phyloP scores from a whole-genome alignment of 2,888 invertebrate species.

The Prosapia bicincta region DNA sequence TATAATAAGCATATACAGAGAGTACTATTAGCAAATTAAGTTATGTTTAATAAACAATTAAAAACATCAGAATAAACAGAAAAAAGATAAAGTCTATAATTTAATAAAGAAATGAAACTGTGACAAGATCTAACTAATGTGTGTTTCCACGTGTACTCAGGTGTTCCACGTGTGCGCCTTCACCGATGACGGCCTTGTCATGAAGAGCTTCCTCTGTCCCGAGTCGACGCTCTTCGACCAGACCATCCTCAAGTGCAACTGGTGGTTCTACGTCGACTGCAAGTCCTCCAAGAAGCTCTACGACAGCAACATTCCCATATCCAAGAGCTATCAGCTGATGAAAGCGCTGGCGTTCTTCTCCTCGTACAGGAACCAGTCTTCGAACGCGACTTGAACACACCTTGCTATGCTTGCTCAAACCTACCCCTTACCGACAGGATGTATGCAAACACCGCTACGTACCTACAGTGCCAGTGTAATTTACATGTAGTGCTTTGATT shows the following conservation, averaged over 20 bases:
- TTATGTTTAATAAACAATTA: too few relatives aligned
- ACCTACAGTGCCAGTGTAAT: too few relatives aligned
- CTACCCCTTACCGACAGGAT: too few relatives aligned
- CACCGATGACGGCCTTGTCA: slow-evolving; percentile 83
- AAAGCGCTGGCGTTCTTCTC: slow-evolving; percentile 87
- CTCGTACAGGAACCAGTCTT: slow-evolving; percentile 62
- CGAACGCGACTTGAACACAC: slow-evolving; percentile 25
- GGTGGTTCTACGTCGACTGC: slow-evolving; percentile 94
- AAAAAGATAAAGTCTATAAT: too few relatives aligned
- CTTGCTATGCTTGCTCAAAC: background rate
- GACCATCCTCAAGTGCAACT: slow-evolving; percentile 86
- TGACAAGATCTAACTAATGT: background rate
- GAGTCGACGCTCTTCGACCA: slow-evolving; percentile 90
- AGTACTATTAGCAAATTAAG: too few relatives aligned
- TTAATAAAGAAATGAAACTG: too few relatives aligned
- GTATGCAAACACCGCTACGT: too few relatives aligned
- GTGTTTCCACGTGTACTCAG: slow-evolving; percentile 55
- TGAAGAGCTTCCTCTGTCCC: slow-evolving; percentile 89
- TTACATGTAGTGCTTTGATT: too few relatives aligned
- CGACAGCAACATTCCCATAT: slow-evolving; percentile 86
- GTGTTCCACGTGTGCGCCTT: slow-evolving; percentile 89
- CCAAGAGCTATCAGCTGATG: slow-evolving; percentile 89
- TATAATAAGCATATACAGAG: too few relatives aligned
- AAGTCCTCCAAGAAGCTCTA: slow-evolving; percentile 74
- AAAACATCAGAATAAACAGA: too few relatives aligned